These are phyloP conservation scores for Cephus nigrinus DNA, from an alignment of 2,888 invertebrate genomes.

Conservation along the genomic window DNA sequence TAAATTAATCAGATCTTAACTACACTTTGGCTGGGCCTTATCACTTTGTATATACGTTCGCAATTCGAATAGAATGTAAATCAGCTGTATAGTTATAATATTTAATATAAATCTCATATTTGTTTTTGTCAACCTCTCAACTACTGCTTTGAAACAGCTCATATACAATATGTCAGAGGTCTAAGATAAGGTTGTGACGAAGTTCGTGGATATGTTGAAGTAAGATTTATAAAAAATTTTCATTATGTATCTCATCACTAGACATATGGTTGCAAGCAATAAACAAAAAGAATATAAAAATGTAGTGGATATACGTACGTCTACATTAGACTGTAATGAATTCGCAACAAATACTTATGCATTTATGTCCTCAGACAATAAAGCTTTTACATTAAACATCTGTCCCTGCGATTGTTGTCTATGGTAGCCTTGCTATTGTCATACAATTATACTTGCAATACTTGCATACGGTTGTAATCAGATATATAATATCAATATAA, in stretches of 20 bases:
- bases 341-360: not conserved
- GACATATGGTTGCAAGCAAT: not conserved
- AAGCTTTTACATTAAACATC: not conserved
- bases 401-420: not conserved
- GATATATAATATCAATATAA: not conserved
- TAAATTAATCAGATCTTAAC: not conserved
- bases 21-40: not conserved
- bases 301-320: not conserved
- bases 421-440: not conserved
- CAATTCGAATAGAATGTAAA: not conserved
- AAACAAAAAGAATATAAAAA: not conserved
- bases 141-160: not conserved
- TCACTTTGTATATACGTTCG: not conserved
- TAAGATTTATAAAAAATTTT: not conserved
- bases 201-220: not conserved
- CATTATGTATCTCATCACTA: not conserved
- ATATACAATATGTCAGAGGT: not conserved
- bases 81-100: not conserved
- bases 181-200: not conserved
- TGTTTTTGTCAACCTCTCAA: not conserved
- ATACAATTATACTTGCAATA: not conserved
- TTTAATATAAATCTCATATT: not conserved
- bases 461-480: not conserved
- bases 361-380: not conserved
- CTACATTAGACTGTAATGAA: not conserved